Evolutionary conservation across 35 echinoderm and acorn worm genomes (phyloP).

Genomic region (Apostichopus parvimensis): DNA sequence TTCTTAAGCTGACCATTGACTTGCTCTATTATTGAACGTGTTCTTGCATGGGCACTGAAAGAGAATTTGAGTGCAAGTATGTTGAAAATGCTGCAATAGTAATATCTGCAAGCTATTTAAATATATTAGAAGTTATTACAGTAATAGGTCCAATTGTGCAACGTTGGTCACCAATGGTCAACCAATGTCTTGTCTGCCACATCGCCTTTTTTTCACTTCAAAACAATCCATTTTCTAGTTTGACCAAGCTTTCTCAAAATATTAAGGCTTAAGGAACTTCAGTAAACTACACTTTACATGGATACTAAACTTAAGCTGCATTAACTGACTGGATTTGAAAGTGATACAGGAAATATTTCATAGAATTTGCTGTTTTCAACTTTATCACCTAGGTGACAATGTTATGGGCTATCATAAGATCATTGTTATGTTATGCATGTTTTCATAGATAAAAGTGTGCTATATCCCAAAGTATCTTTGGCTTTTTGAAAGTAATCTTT

Average conservation of each 20-base stretch:
- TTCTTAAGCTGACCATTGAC: constrained; percentile 81
- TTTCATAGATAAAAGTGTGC: background rate
- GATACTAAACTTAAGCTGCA: too few species aligned
- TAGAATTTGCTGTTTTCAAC: background rate
- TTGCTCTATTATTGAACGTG: constrained; percentile 62
- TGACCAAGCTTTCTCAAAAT: too few species aligned
- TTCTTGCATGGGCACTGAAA: constrained; percentile 45
- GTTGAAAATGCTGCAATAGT: background rate
- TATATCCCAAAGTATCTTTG: too few species aligned
- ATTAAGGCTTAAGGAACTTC: too few species aligned
- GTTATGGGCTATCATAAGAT: background rate
- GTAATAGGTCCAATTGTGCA: too few species aligned
- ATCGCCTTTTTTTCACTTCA: too few species aligned
- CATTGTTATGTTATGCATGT: background rate
- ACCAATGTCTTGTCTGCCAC: too few species aligned
- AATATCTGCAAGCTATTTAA: too few species aligned
- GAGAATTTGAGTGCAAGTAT: background rate
- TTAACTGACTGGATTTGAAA: background rate
- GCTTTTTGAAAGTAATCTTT: background rate
- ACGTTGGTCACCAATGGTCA: too few species aligned
- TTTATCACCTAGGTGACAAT: background rate
- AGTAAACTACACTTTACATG: too few species aligned
- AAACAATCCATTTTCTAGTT: too few species aligned
- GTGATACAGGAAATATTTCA: background rate
- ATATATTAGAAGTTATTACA: too few species aligned